Conservation (phyloP, 2,797 vertebrate species). For the Typhlichthys eigenmanni region DNA sequence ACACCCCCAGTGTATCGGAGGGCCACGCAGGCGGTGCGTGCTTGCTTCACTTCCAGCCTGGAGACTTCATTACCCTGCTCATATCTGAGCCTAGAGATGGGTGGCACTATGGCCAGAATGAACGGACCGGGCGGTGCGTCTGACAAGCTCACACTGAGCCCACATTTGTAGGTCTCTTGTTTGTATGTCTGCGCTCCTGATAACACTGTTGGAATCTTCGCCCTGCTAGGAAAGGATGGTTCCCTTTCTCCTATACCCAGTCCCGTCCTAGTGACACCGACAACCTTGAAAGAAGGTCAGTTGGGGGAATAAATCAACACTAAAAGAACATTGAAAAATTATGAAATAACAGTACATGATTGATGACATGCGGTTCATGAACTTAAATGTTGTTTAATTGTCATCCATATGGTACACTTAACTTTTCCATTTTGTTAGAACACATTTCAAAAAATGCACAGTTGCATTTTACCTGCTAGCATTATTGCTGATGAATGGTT, state of each 20-base stretch:
- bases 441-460: slow-evolving; percentile 4
- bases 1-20: slow-evolving; percentile 64
- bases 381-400: background rate
- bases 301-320: slow-evolving; percentile 1
- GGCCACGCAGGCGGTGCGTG: slow-evolving; percentile 67
- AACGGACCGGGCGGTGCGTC: slow-evolving; percentile 79
- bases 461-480: slow-evolving; percentile 5
- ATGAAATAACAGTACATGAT: background rate
- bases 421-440: slow-evolving; percentile 20
- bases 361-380: background rate
- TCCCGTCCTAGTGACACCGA: slow-evolving; percentile 67
- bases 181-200: background rate
- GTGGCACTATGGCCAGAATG: slow-evolving; percentile 86
- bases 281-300: slow-evolving; percentile 71
- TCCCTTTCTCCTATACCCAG: slow-evolving; percentile 87
- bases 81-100: slow-evolving; percentile 85
- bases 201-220: slow-evolving; percentile 6
- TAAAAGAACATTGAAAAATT: background rate
- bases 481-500: slow-evolving; percentile 31
- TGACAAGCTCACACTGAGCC: background rate
- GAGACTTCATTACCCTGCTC: slow-evolving; percentile 78
- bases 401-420: slow-evolving; percentile 11
- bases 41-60: slow-evolving; percentile 79
- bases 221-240: slow-evolving; percentile 85
- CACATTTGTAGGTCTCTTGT: background rate